A percentile compares a stretch with the other conserved stretches of the same genome.
phyloP scores from a whole-genome alignment of 2,888 invertebrate species.

The Hypsopygia costalis region DNA sequence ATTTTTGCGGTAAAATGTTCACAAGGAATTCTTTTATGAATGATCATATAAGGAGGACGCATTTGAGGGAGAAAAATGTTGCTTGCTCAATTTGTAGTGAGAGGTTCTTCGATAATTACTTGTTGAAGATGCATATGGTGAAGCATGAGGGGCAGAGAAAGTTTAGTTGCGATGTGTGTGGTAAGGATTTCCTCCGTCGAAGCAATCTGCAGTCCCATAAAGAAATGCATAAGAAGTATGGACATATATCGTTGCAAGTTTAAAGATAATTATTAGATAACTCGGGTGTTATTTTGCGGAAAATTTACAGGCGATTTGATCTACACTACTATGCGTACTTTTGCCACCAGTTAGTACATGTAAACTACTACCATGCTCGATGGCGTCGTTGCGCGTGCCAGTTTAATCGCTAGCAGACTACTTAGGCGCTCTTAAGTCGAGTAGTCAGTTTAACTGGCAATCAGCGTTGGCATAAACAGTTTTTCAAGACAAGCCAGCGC shows the following conservation, averaged over 20 bases:
- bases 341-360: too few species aligned
- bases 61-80: conserved; percentile 68
- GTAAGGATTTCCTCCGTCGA: conserved; percentile 77
- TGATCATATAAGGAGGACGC: conserved; percentile 62
- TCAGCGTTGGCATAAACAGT: too few species aligned
- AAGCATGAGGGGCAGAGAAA: conserved; percentile 77
- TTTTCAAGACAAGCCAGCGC: too few species aligned
- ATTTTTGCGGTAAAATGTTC: conserved; percentile 62
- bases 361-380: too few species aligned
- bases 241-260: conserved; percentile 30
- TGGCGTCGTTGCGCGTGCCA: too few species aligned
- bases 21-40: conserved; percentile 71
- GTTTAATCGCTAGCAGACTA: too few species aligned
- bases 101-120: conserved; percentile 64
- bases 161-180: conserved; percentile 79
- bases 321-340: too few species aligned
- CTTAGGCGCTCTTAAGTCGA: too few species aligned
- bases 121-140: conserved; percentile 69
- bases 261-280: too few species aligned
- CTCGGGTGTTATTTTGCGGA: too few species aligned
- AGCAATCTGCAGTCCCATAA: conserved; percentile 82
- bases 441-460: too few species aligned
- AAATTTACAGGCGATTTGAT: too few species aligned
- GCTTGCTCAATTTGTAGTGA: conserved; percentile 62
- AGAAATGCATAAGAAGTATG: conserved; percentile 70